These are phyloP conservation scores for Yoshiicerus persimilis DNA, from an alignment of 1,140 invertebrate species.

Conservation along the genomic window DNA sequence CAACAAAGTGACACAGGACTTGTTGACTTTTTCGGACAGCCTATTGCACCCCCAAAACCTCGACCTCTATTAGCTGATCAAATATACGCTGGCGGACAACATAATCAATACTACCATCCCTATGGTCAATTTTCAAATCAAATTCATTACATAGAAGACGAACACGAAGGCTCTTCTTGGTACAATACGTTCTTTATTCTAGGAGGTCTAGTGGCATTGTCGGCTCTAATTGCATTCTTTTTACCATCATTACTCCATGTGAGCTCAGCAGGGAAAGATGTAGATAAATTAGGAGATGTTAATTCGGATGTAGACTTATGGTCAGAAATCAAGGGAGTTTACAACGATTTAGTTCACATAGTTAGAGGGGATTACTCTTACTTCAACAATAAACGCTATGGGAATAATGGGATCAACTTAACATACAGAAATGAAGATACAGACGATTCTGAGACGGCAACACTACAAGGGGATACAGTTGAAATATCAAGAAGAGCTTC, in stretches of 20 bases:
- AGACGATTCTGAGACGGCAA: slow-evolving; percentile 9
- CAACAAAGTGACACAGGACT: neutral
- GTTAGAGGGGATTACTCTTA: slow-evolving; percentile 38
- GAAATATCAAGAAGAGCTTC: neutral
- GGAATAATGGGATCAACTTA: neutral
- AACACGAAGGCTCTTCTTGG: slow-evolving; percentile 27
- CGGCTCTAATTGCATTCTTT: slow-evolving; percentile 43
- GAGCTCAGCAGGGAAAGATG: slow-evolving; percentile 31
- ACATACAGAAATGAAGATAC: slow-evolving; percentile 30
- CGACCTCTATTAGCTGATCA: neutral
- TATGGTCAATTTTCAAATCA: neutral
- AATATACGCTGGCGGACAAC: neutral
- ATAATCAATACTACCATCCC: neutral
- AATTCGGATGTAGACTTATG: slow-evolving; percentile 36
- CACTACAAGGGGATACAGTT: neutral
- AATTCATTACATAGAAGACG: slow-evolving; percentile 19
- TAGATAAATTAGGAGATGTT: neutral
- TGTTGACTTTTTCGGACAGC: neutral
- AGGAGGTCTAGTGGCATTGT: slow-evolving; percentile 40
- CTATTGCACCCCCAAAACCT: neutral
- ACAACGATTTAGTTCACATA: slow-evolving; percentile 42
- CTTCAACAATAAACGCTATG: slow-evolving; percentile 16
- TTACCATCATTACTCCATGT: slow-evolving; percentile 33
- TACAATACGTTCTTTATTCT: slow-evolving; percentile 41
- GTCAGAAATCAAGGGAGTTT: slow-evolving; percentile 47